Base-by-base conservation (phyloP, 2,888 invertebrate genomes). In the Tetheella fluctuosa region DNA sequence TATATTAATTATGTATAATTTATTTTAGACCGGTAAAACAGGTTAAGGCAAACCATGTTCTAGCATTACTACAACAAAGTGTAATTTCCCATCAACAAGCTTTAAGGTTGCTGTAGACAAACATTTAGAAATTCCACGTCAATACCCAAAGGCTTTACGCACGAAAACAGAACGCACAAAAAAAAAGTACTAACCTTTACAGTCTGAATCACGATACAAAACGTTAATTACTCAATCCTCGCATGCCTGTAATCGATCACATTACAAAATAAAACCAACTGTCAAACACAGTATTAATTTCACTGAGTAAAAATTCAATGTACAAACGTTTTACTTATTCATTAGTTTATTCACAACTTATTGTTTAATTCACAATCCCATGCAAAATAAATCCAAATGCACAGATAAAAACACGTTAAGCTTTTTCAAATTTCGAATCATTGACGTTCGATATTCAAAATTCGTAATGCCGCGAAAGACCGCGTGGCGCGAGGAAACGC, bases 381-480 rank as follows among this genome's bases (percentile, higher is more conserved):
- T 20, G 20, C 5, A 17, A 64, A 64, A 65, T 59, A 57, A 64
- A 64, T 64, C 55, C 60, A 54, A 34, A 10, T 53, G 25, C 57
- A 60, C 60, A 34, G 28, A 34, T 7, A n/a, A 6, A 20, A 48
- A 48, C 56, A 37, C 52, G 54, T 58, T 54, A 58, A 37, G 57
- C 34, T 52, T 48, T 64, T 52, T 58, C 54, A 34, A 52, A 62
- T 62, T 59, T 48, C 20, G 13, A 55, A 37, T 55, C 57, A 56
- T 60, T 56, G 74, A 76, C 73, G 76, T 83, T 83, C 84, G 80
- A 76, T 78, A 79, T 84, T 83, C 10, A 48, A 79, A 81, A 80
- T 80, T 76, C 67, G 69, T 68, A 73, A 80, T 73, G 80, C 73
- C 83, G 83, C 72, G 72, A 74, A 76, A 67, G 64, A 39, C n/a